These are phyloP conservation scores for Sternotherus odoratus DNA, from an alignment of 2,797 vertebrate genomes.

Conservation along the genomic window DNA sequence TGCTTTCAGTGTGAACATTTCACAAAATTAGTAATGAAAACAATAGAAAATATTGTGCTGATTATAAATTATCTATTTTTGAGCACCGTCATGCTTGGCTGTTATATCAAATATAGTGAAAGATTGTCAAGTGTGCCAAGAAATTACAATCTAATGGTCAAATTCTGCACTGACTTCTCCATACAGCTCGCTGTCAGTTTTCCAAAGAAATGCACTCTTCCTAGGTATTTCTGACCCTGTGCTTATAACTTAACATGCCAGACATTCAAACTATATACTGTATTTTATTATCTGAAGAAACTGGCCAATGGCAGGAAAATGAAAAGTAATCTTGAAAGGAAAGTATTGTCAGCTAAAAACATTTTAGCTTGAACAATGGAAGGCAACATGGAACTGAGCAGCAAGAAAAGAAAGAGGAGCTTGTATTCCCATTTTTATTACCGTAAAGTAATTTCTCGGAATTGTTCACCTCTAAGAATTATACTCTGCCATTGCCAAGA, in stretches of 20 bases:
- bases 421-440: neutral
- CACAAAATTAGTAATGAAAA: neutral
- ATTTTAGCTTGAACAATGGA: neutral
- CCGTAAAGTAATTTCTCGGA: neutral
- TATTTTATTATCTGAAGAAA: constrained; percentile 4
- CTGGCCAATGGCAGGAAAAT: neutral
- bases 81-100: neutral
- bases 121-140: neutral
- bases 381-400: neutral
- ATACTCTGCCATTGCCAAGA: neutral
- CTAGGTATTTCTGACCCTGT: constrained; percentile 29
- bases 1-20: constrained; percentile 8
- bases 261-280: neutral
- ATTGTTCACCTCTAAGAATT: neutral
- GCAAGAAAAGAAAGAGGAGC: neutral
- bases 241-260: constrained; percentile 10
- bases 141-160: constrained; percentile 14
- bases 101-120: constrained; percentile 27
- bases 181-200: constrained; percentile 45
- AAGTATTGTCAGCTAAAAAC: neutral
- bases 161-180: constrained; percentile 42
- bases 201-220: constrained; percentile 36
- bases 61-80: neutral
- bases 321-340: neutral
- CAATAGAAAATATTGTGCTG: neutral